Evolutionary conservation across 2,888 invertebrate genomes (phyloP), one percentile per base, ranked within the genome.

Genomic region (Brenthis daphne): DNA sequence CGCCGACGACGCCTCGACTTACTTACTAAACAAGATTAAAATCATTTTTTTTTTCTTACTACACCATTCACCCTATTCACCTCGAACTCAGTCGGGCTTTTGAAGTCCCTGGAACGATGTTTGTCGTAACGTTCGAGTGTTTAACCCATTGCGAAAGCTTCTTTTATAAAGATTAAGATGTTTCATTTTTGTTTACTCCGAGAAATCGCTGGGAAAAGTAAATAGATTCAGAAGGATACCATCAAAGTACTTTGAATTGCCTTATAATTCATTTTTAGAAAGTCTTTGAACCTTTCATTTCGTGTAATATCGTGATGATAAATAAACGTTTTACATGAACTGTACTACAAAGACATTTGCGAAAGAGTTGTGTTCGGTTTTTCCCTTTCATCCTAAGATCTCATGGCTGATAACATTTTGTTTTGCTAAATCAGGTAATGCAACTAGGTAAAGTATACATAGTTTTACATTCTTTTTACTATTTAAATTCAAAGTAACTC

Each of bases 21-120:
- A 43, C 83, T 79, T 79, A 81, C 89, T 87, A 88, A 90, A 89
- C 83, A 88, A 88, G 88, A 89, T 89, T 89, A 89, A 87, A 87
- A 86, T 84, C 79, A 83, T 85, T 86, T 86, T 85, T 85, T n/a
- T 84, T 84, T 83, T 77, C 77, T 74, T 73, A 76, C 74, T 76
- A 73, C 76, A 76, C 77, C 71, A 77, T 71, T 79, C 77, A 79
- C 77, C 74, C 72, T 74, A 77, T 78, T 77, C 75, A 75, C 70
- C 75, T 72, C 69, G 76, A 65, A 71, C 75, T 76, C 76, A 75
- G 69, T 76, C 76, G 74, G 67, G 74, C 77, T 79, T 80, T 77
- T 74, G 76, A 76, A 71, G 76, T 75, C 72, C 70, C 69, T 67
- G 67, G 68, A 73, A 72, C 70, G 74, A 77, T 78, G 77, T 78